Evolutionary conservation across 1,140 invertebrate species (phyloP), one percentile per base, ranked within the genome.

Genomic region (Euwallacea fornicatus): DNA sequence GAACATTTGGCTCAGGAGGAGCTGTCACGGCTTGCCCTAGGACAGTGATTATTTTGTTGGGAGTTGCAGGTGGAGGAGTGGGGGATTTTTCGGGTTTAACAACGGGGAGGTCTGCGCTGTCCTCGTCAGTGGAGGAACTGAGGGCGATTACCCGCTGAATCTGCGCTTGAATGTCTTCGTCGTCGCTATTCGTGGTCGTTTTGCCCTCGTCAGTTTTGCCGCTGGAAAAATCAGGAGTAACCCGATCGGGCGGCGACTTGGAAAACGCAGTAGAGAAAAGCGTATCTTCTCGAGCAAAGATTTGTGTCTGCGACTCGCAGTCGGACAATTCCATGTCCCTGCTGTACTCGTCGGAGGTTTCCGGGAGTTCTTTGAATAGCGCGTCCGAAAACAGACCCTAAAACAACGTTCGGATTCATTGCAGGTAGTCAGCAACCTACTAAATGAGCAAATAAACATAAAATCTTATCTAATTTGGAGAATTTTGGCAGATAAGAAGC

Each of bases 221-320:
- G 47, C 60, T 74, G 10, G 74, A 71, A 74, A 76, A 69, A 59
- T 80, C 79, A 8, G 84, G 81, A 67, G 83, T 84, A 74, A 81
- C 75, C 60, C 73, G 72, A 66, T 78, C 77, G 7, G 78, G 74
- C 8, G 79, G 78, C 43, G 77, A 73, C 74, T 81, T 82, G 4
- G 78, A 74, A 76, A 80, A 82, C 7, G 83, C 81, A 21, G 82
- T 81, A 6, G 85, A 83, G 42, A 87, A 84, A 62, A 85, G 83
- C 61, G 86, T 85, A 33, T 86, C 84, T 72, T 84, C 62, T n/a
- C 71, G 50, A 2, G 85, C 86, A 75, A 89, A 89, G 6, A 86
- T 74, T 11, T 83, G 86, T 0, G 74, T 74, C 76, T 88, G 87
- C 2, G 85, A 84, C 66, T 87, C 84, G 44, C 84, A 83, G 70